A percentile compares a stretch with the other conserved stretches of the same genome.
phyloP scores from a whole-genome alignment of 2,888 invertebrate species.

The Leptarthrus brevirostris region DNA sequence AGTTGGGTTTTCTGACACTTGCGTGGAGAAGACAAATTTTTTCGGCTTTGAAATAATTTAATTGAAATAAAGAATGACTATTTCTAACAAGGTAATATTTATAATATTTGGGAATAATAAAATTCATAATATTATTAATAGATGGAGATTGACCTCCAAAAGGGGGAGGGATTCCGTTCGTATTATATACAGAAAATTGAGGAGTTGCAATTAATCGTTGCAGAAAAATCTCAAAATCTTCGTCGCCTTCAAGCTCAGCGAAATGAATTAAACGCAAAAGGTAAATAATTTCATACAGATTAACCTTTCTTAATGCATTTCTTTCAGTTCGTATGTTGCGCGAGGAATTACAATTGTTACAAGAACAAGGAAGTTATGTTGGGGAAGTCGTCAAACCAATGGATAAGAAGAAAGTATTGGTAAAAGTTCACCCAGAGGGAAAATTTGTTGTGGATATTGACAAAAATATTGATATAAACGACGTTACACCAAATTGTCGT shows the following conservation, averaged over 20 bases:
- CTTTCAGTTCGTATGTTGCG: conserved; percentile 91
- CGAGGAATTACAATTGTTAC: conserved; percentile 94
- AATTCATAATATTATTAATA: conserved; percentile 50
- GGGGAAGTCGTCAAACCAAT: conserved; percentile 99
- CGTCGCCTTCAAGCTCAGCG: conserved; percentile 97
- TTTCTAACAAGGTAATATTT: conserved; percentile 49
- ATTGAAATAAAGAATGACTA: conserved; percentile 36
- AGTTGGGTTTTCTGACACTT: neutral
- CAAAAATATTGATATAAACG: conserved; percentile 98
- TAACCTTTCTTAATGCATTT: conserved; percentile 17
- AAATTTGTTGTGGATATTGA: conserved; percentile 99
- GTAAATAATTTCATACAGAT: conserved; percentile 66
- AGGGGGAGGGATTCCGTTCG: conserved; percentile 88
- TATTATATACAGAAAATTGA: conserved; percentile 99
- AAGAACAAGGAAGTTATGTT: conserved; percentile 99
- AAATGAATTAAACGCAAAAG: conserved; percentile 98
- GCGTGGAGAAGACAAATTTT: neutral
- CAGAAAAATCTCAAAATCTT: conserved; percentile 98
- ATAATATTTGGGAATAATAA: no score
- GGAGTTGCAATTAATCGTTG: conserved; percentile 93
- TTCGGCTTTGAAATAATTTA: no score
- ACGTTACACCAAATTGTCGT: conserved; percentile 96
- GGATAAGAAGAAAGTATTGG: conserved; percentile 99
- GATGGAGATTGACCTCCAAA: conserved; percentile 64
- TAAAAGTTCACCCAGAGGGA: conserved; percentile 99